Conservation (phyloP, 2,797 vertebrate genomes). For the Sebastes taczanowskii region DNA sequence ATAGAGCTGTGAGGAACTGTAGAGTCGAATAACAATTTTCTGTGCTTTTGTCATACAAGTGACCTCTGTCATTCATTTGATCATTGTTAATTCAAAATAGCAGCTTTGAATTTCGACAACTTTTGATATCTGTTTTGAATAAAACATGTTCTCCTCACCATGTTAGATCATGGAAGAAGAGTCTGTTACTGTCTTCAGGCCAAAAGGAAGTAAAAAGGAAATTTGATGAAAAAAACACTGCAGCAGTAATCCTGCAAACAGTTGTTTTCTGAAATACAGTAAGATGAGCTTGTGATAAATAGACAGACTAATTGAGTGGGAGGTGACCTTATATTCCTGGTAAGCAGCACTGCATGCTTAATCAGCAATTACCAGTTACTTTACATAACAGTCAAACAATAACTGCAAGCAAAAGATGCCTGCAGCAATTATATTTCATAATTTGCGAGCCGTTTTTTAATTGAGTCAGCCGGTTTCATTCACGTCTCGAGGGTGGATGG, state of each 20-base stretch:
- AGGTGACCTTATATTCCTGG: slow-evolving; percentile 58
- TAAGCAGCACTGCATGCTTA: slow-evolving; percentile 66
- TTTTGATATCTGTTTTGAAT: background rate
- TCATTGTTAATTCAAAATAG: background rate
- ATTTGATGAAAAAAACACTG: background rate
- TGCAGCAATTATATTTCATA: slow-evolving; percentile 66
- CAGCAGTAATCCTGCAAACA: slow-evolving; percentile 9
- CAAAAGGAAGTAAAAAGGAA: background rate
- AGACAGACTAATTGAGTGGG: slow-evolving; percentile 50
- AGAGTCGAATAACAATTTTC: background rate
- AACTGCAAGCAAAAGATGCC: slow-evolving; percentile 60
- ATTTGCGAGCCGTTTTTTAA: slow-evolving; percentile 67
- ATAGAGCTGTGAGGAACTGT: background rate
- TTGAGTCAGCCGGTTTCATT: slow-evolving; percentile 69
- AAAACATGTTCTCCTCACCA: background rate
- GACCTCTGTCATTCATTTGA: background rate
- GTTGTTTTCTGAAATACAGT: slow-evolving; percentile 62
- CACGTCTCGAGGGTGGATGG: slow-evolving; percentile 48
- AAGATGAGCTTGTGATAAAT: slow-evolving; percentile 47
- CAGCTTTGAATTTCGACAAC: background rate
- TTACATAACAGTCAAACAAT: slow-evolving; percentile 70
- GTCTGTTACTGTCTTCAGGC: background rate
- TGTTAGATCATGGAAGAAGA: background rate
- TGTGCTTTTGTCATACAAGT: background rate
- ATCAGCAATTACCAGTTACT: slow-evolving; percentile 66